Evolutionary conservation across 2,888 invertebrate species (phyloP).

Genomic region (Cheilosia grossa): DNA sequence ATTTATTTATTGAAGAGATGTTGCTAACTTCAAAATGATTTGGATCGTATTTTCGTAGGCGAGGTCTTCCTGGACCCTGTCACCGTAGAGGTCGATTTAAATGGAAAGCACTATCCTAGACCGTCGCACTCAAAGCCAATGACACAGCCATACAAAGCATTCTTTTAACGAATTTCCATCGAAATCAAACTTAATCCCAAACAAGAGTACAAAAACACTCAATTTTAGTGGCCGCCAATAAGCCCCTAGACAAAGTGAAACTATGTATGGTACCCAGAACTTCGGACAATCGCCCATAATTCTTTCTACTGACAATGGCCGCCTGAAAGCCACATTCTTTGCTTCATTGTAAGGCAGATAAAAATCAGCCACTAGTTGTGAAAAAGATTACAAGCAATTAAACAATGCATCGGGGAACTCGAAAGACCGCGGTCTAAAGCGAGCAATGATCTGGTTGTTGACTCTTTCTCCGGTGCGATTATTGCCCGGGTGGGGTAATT

Average conservation of each 20-base stretch:
- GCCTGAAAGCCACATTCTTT: constrained; percentile 14
- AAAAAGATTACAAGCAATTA: constrained; percentile 48
- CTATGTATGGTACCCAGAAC: constrained; percentile 1
- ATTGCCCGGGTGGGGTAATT: constrained; percentile 34
- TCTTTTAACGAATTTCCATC: constrained; percentile 30
- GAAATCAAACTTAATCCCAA: constrained; percentile 24
- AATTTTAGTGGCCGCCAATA: constrained; percentile 7
- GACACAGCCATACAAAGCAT: constrained; percentile 16
- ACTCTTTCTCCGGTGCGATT: constrained; percentile 38
- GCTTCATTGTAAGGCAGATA: constrained; percentile 35
- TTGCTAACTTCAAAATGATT: too few relatives aligned
- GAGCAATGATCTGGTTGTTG: constrained; percentile 36
- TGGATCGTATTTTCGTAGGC: too few relatives aligned
- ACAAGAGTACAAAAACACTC: neutral
- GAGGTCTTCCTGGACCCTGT: too few relatives aligned
- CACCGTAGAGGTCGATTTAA: too few relatives aligned
- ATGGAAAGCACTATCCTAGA: constrained; percentile 6
- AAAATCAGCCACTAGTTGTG: constrained; percentile 22
- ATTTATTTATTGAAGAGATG: too few relatives aligned
- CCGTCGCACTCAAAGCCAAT: constrained; percentile 9
- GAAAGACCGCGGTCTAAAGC: constrained; percentile 1
- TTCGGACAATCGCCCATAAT: neutral
- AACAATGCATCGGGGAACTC: constrained; percentile 15
- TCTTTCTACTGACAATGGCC: constrained; percentile 16
- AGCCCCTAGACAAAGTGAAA: constrained; percentile 13